Base-by-base conservation (phyloP, 2,888 invertebrate species). In the Perizoma flavofasciatum region DNA sequence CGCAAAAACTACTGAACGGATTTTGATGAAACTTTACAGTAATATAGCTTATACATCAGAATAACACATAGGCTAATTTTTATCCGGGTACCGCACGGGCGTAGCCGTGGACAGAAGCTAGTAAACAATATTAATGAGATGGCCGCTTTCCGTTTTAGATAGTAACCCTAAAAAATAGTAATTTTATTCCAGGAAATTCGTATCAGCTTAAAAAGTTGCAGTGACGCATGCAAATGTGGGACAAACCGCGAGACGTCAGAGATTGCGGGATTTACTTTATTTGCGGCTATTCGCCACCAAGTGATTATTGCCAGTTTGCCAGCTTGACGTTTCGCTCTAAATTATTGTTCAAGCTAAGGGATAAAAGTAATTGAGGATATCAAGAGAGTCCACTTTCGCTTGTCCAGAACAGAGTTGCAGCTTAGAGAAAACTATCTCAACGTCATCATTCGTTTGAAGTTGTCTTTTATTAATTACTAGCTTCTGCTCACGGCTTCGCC, bases 261-360 rank as follows among this genome's bases (percentile, higher is more conserved):
- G 58, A 60, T 62, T 56, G 58, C 47, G 56, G 61, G 51, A 63
- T 65, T 58, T 60, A 63, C 48, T 55, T 58, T 63, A 67, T 65
- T 67, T 65, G 50, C 41, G 41, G 55, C 49, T 65, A 61, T 48
- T 44, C 41, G 37, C 43, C 48, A 59, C 59, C 59, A 52, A 53
- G 58, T 54, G 55, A 65, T 62, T 62, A 61, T 66, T 63, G 47
- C 55, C 57, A 56, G 55, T 49, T 56, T 56, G 55, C 55, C 57
- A 56, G 55, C 52, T 56, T 56, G 55, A 56, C 49, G 41, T 61
- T 61, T 49, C 45, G 32, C 55, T 49, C 52, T 40, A 52, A 61
- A 56, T 60, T 22, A 22, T 22, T 49, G 51, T 44, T 60, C 51
- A 43, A 59, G 43, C 44, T 43, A 49, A 11, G 45, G 40, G 49